Evolutionary conservation across 1,140 invertebrate genomes (phyloP).

Genomic region (Lepidurus apus): DNA sequence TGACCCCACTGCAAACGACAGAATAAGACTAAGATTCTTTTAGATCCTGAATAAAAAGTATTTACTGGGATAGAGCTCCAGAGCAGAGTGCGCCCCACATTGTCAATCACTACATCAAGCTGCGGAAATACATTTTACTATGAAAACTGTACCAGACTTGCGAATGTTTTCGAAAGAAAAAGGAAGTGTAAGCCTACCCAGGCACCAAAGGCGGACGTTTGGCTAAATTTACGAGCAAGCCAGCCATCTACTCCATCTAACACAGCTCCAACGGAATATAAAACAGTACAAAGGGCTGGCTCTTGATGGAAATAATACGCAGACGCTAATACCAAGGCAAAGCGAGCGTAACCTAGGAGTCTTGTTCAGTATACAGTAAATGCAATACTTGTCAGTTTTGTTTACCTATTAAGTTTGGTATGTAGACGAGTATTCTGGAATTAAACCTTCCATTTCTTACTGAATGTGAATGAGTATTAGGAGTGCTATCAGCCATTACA

Average conservation of each 20-base stretch:
- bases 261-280: slow-evolving; percentile 30
- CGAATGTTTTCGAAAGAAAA: slow-evolving; percentile 1
- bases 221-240: slow-evolving; percentile 36
- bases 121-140: slow-evolving; percentile 24
- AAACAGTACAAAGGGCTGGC: background rate
- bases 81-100: slow-evolving; percentile 35
- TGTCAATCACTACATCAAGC: slow-evolving; percentile 39
- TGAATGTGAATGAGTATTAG: background rate
- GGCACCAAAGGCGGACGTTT: slow-evolving; percentile 37
- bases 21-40: background rate
- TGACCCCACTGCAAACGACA: slow-evolving; percentile 24
- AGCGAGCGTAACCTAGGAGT: background rate
- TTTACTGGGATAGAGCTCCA: slow-evolving; percentile 36
- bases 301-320: background rate
- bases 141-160: no score
- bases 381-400: background rate
- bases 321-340: background rate
- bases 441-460: background rate
- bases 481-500: background rate
- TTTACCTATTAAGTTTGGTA: background rate
- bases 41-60: background rate
- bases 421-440: background rate
- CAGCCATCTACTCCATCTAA: slow-evolving; percentile 38
- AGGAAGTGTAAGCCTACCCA: slow-evolving; percentile 35
- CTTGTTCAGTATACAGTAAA: background rate